Conservation (phyloP, 2,888 invertebrate genomes). For the Ryuthela nishihirai region DNA sequence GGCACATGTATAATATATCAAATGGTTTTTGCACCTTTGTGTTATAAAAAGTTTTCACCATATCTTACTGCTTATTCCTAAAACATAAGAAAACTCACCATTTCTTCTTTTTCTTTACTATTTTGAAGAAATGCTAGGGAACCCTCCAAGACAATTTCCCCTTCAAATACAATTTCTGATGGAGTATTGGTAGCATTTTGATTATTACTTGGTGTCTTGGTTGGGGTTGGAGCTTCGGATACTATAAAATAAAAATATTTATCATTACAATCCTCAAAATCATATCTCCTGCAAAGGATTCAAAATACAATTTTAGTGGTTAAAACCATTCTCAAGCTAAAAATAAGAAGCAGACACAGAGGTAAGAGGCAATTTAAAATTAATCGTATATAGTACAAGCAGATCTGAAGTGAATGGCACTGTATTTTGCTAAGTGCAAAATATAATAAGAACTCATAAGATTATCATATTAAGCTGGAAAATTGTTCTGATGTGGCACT, state of each 20-base stretch:
- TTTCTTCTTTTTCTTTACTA: constrained; percentile 40
- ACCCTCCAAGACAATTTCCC: constrained; percentile 33
- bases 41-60: neutral
- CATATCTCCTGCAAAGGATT: neutral
- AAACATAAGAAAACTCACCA: constrained; percentile 14
- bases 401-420: too few relatives aligned
- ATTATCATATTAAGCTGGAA: too few relatives aligned
- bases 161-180: constrained; percentile 28
- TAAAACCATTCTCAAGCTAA: too few relatives aligned
- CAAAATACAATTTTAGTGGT: too few relatives aligned
- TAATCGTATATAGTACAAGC: too few relatives aligned
- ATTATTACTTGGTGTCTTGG: constrained; percentile 12
- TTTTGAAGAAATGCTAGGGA: constrained; percentile 36
- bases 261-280: neutral
- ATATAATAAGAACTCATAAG: too few relatives aligned
- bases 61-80: neutral
- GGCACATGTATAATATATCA: neutral
- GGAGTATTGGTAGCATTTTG: constrained; percentile 1
- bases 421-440: too few relatives aligned
- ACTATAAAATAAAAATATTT: constrained; percentile 8
- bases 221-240: constrained; percentile 33
- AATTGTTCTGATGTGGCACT: too few relatives aligned
- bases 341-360: too few relatives aligned
- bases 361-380: too few relatives aligned
- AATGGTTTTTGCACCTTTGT: neutral